Evolutionary conservation across 2,113 vertebrate species (phyloP), one percentile per base, ranked within the genome.

Genomic region (Carassius auratus): DNA sequence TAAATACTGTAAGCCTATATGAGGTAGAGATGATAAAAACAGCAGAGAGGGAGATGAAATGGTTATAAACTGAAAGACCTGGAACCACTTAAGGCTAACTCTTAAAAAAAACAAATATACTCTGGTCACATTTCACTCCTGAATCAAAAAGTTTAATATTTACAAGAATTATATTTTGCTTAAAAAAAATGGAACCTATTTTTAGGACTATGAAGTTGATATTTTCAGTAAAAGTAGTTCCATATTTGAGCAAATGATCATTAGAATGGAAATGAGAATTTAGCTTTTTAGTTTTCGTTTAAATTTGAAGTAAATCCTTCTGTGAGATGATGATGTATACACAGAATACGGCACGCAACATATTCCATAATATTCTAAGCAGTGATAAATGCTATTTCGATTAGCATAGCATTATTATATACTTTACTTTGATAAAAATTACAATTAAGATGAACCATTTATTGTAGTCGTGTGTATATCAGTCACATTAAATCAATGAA

Each of bases 11-110:
- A 21, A 17, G 12, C 45, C 8, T 68, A 50, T 68, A 30, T 64
- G 77, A 45, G 21, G 7, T 48, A 64, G 3, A 64, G n/a, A 48
- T 45, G n/a, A 80, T 79, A 45, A 86, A 87, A 80, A 84, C 38
- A 79, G 79, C 84, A 85, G 85, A 84, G 87, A 85, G 69, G 74
- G 73, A 62, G 79, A 45, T 73, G 33, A 14, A 71, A 76, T 4
- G 1, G 1, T 78, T 5, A 78, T 61, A 23, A 23, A 50, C 14
- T 0, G 14, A 50, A 52, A 52, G 50, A 52, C 50, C 50, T 15
- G 50, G 52, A 17, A 55, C 15, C 5, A 15, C 15, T 48, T 48
- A 55, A 19, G 52, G 7, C 2, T 55, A 17, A 17, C 36, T 36
- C 30, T 69, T 36, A 69, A 33, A 68, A 36, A 5, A 55, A 55